Evolutionary conservation across 2,797 vertebrate genomes (phyloP), one percentile per base, ranked within the genome.

Genomic region (Neosilurus mollespiculum): DNA sequence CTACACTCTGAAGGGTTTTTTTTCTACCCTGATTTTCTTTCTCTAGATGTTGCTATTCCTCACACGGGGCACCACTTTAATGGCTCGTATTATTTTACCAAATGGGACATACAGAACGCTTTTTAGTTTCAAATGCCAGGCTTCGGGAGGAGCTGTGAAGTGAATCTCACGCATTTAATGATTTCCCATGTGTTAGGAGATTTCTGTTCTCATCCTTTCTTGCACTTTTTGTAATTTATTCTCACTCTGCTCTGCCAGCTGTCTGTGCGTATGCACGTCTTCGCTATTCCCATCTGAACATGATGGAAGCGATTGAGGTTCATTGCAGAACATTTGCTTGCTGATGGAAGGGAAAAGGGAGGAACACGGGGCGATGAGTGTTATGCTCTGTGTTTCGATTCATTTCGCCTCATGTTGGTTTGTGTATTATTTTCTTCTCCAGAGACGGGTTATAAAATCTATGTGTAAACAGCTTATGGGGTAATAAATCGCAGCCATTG

Each of bases 401-500:
- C 51, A 54, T 73, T 51, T 80, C 14, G 18, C 26, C 43, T 51
- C n/a, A 5, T 86, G 71, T 24, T 49, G 76, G 56, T 65, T 84
- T 64, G 69, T 61, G 69, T 80, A 78, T 85, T 37, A 59, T 76
- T 84, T 24, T 71, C 20, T 73, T 64, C 90, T 88, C 85, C 58
- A 8, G 84, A 89, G 90, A 89, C 84, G 51, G 62, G 90, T 90
- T 87, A 85, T 85, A 90, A 90, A 86, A 84, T 89, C 61, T 86
- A 76, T 87, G 87, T 90, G 90, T 89, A 88, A 89, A 90, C 89
- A 85, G 86, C 87, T 91, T 88, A 86, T 82, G 85, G 85, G 75
- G 88, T 85, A 54, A 84, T 91, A 89, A 91, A 88, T 90, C 87
- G 89, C 84, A 49, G 76, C 64, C 77, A 53, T 81, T 77, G 82